Base-by-base conservation (phyloP, 1,140 invertebrate genomes). In the Coelopa frigida region DNA sequence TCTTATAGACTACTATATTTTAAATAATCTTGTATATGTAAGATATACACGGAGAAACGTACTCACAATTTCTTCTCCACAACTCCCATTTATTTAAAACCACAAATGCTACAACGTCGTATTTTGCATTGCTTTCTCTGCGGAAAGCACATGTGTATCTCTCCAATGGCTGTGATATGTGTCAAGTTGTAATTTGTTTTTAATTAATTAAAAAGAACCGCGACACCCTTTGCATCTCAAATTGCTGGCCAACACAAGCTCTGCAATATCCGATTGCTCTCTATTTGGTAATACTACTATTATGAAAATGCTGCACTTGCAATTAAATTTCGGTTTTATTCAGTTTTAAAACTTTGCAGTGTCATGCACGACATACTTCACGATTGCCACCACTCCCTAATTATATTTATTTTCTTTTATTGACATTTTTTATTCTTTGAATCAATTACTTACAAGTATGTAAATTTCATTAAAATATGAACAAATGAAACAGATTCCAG, bases 161-260 rank as follows among this genome's bases (percentile, higher is more conserved):
- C 33, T 38, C 23, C 23, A 46, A 32, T 27, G 46, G 40, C 46
- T 48, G 46, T 48, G 46, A 48, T 48, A 48, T 42, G 40, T 48
- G 46, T 48, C 46, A 48, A 48, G 32, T 48, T 43, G 33, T 48
- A 43, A 42, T 22, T 15, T 42, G 12, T 42, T 18, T 42, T 42
- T 27, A 4, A 23, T 20, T 39, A 23, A 18, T 29, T 42, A 29
- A 22, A 24, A 15, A 11, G 32, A n/a, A 29, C 17, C 40, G 27
- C 29, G 8, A 40, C 24, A 29, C 22, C 32, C 32, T 29, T 22
- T 39, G 14, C 15, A 17, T 7, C 12, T 10, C 15, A 39, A 39
- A 39, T 23, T 1, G 24, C 4, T 39, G 15, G 27, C n/a, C 7
- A n/a, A 29, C 27, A 29, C 7, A 29, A 7, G n/a, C n/a, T 29